phyloP scores from a whole-genome alignment of 2,797 vertebrate species.

The Argyrosomus regius region DNA sequence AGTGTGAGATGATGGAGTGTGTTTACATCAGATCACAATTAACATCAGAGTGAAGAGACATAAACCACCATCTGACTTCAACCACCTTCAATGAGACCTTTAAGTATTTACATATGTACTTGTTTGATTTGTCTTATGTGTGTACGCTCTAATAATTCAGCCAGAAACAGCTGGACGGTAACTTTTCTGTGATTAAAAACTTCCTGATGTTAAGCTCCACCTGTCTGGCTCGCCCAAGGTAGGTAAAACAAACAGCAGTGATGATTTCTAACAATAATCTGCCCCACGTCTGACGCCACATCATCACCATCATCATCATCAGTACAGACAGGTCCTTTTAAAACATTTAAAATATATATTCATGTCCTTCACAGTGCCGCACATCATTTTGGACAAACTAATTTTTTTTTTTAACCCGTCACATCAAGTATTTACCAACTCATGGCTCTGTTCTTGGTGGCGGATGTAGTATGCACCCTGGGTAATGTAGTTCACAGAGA shows the following conservation, averaged over 20 bases:
- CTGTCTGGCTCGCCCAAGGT: neutral
- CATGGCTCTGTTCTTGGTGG: constrained; percentile 19
- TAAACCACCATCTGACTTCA: constrained; percentile 42
- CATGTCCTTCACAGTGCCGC: constrained; percentile 51
- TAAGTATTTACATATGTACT: constrained; percentile 59
- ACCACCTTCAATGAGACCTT: constrained; percentile 32
- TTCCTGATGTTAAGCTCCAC: constrained; percentile 1
- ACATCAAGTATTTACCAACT: constrained; percentile 31
- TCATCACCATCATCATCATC: constrained; percentile 18
- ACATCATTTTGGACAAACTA: constrained; percentile 30
- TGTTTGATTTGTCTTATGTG: constrained; percentile 16
- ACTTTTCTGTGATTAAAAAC: constrained; percentile 17
- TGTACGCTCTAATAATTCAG: neutral
- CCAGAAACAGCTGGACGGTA: neutral
- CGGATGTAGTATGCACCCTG: constrained; percentile 41
- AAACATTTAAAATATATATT: constrained; percentile 56
- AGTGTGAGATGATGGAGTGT: constrained; percentile 40
- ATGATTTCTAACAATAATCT: constrained; percentile 33
- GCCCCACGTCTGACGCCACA: constrained; percentile 15
- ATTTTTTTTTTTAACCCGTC: constrained; percentile 10
- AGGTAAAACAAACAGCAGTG: constrained; percentile 21
- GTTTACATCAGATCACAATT: constrained; percentile 55
- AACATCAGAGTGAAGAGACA: constrained; percentile 60
- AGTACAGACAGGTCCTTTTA: constrained; percentile 37
- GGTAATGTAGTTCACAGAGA: constrained; percentile 82